Evolutionary conservation across 92 coral and sea anemone species (phyloP), one percentile per base, ranked within the genome.

Genomic region (Umimayanthus kanabou): DNA sequence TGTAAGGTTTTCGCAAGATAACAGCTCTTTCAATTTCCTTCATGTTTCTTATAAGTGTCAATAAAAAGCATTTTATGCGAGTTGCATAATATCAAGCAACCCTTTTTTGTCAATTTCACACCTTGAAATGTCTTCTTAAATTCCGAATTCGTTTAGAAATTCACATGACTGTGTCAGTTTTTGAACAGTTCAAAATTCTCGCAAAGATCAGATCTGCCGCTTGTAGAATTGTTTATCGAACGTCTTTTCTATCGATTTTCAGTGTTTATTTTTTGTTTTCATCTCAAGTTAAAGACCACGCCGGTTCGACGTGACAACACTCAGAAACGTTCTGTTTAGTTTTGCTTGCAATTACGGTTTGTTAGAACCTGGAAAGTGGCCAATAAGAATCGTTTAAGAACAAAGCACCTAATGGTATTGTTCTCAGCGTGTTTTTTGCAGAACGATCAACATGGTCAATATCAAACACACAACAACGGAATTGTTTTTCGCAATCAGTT

Each of bases 21-120:
- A 20, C 74, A 81, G 55, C 26, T 37, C 22, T 66, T 81, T 40
- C 39, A 22, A 39, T 39, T 75, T 75, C 53, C 50, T 75, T 75
- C 45, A 39, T 75, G 79, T 81, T 66, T 81, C 61, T 39, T 25
- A 1, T 13, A 37, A 70, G 58, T 81, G 85, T 65, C 61, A 83
- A 83, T 45, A 69, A 43, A 33, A 49, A 43, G 77, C 77, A 23
- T 70, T 83, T 81, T 70, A 42, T 83, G 65, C 67, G 74, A 45
- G 77, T 70, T 83, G 87, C 87, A 83, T 70, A 83, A 83, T 83
- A 72, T 40, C 65, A 29, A 45, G 22, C 43, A 39, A 83, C 28
- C 87, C 66, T 65, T 83, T 83, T 83, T 83, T 67, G 87, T 83
- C 87, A 83, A 83, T 83, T 83, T 83, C 87, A 83, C 87, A 83